These are phyloP conservation scores for Troglohyphantes excavatus DNA, from an alignment of 2,888 invertebrate genomes.

Conservation along the genomic window DNA sequence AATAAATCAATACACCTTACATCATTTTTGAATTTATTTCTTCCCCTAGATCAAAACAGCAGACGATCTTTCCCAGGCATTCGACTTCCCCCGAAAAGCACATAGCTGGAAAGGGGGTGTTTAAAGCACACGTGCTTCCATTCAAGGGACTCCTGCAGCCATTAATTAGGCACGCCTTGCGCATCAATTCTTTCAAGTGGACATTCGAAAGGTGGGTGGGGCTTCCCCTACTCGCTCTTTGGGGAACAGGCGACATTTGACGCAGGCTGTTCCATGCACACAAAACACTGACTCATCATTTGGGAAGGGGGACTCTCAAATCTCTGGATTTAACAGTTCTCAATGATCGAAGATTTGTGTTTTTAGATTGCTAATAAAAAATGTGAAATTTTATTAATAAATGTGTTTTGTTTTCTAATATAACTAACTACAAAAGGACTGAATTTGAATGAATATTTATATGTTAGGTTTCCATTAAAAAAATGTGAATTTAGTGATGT, in stretches of 20 bases:
- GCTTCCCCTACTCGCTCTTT: background rate
- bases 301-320: background rate
- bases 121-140: conserved; percentile 17
- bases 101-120: background rate
- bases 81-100: conserved; percentile 16
- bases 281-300: conserved; percentile 27
- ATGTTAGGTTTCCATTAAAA: too few relatives aligned
- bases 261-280: background rate
- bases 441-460: too few relatives aligned
- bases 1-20: too few relatives aligned
- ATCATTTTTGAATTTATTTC: too few relatives aligned
- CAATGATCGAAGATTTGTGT: too few relatives aligned
- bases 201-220: conserved; percentile 28
- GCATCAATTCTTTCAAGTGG: conserved; percentile 34
- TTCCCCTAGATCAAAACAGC: too few relatives aligned
- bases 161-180: conserved; percentile 54
- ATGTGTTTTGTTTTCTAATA: too few relatives aligned
- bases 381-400: too few relatives aligned
- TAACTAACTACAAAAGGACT: too few relatives aligned
- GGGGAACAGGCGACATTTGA: conserved; percentile 20
- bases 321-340: background rate
- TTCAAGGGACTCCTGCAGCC: conserved; percentile 29
- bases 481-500: too few relatives aligned
- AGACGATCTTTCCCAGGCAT: background rate
- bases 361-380: too few relatives aligned